Base-by-base conservation (phyloP, 2,113 vertebrate species). In the Nyctibius bracteatus region DNA sequence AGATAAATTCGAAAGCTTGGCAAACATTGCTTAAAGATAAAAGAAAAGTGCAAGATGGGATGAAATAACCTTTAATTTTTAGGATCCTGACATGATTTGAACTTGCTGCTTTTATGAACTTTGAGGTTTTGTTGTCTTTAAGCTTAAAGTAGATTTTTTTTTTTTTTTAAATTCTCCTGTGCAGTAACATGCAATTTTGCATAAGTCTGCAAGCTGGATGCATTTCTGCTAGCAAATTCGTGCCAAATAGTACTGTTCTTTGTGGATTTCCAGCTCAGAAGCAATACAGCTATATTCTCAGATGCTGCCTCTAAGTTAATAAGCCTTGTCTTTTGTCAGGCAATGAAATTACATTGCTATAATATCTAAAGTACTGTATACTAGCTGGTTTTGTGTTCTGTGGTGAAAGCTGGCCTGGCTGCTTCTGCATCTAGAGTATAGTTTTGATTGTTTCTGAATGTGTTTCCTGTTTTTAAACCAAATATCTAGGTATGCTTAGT, bases 1-100 rank as follows among this genome's bases (percentile, higher is more conserved):
- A 88, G 80, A 28, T 88, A 92, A 94, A 95, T 95, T 81, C 55
- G 86, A 86, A 94, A 72, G n/a, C 25, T 57, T 54, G 35, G 47
- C 30, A 74, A 78, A 47, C 10, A 14, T 44, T 28, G 5, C 30
- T 35, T 85, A n/a, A 47, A 92, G 58, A n/a, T 66, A 61, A 73
- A 80, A 81, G 55, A 66, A 88, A 78, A 88, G 54, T 59, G 62
- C 47, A 86, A 81, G 28, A 63, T 43, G 25, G 24, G 24, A 43
- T 82, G 13, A 62, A 83, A 52, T 83, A 81, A 55, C 67, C 61
- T 93, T 85, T 54, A 41, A 24, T n/a, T 79, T 81, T 78, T 43
- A 77, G 43, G 30, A 33, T 82, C 14, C 33, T 63, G 14, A 46
- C 25, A 12, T 41, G 5, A 61, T 66, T 68, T 31, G 23, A 58